These are phyloP conservation scores for Lasioglossum morio DNA, from an alignment of 2,888 invertebrate genomes.

Conservation along the genomic window DNA sequence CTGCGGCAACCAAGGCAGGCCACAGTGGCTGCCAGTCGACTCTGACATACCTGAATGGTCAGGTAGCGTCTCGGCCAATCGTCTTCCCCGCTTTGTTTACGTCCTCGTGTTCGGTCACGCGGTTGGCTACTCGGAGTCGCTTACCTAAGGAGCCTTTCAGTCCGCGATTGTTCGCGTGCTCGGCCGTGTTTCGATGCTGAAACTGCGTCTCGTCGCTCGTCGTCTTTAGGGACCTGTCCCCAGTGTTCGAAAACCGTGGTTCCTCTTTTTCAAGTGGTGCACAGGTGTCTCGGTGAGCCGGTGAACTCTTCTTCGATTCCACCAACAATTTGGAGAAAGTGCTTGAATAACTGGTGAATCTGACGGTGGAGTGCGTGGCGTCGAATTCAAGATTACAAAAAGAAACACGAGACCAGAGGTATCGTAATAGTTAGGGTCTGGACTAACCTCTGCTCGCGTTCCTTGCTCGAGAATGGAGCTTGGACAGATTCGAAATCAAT, in stretches of 20 bases:
- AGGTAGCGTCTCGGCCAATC: slow-evolving; percentile 72
- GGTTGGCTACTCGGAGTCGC: slow-evolving; percentile 55
- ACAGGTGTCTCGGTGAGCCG: background rate
- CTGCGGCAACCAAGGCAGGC: background rate
- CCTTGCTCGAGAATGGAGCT: background rate
- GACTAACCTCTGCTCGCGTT: background rate
- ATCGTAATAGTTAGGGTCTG: background rate
- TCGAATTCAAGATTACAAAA: background rate
- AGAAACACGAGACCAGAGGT: background rate
- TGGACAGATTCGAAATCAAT: too few relatives aligned
- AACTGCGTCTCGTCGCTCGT: background rate
- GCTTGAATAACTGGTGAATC: background rate
- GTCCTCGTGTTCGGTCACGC: slow-evolving; percentile 60
- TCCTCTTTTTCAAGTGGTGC: background rate
- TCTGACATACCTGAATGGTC: slow-evolving; percentile 60
- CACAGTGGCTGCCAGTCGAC: background rate
- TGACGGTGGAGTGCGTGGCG: background rate
- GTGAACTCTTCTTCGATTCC: background rate
- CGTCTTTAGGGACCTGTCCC: background rate
- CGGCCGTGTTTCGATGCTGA: slow-evolving; percentile 23
- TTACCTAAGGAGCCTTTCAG: slow-evolving; percentile 60
- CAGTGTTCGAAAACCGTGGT: background rate
- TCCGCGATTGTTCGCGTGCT: slow-evolving; percentile 57
- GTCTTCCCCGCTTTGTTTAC: slow-evolving; percentile 63
- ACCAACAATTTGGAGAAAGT: background rate